Conservation (phyloP, 2,113 vertebrate species). For the Orthonyx spaldingii region DNA sequence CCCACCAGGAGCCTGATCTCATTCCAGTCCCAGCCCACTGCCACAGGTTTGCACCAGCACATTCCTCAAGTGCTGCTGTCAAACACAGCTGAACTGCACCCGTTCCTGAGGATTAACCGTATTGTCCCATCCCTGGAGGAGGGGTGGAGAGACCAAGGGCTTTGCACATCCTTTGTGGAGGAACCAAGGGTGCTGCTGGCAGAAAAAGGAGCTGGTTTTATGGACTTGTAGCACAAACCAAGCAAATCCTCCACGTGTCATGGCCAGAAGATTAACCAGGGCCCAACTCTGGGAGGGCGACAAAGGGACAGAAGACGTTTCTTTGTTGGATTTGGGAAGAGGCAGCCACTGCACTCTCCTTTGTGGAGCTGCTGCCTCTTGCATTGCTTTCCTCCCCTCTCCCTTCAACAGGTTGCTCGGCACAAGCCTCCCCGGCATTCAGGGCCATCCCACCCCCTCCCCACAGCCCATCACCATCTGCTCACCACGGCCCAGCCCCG, state of each 20-base stretch:
- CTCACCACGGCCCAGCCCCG: neutral
- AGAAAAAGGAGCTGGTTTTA: neutral
- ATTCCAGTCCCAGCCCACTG: neutral
- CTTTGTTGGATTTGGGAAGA: neutral
- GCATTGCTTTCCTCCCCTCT: neutral
- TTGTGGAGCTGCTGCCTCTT: neutral
- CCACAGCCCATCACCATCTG: constrained; percentile 24
- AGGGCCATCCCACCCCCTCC: neutral
- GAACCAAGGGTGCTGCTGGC: neutral
- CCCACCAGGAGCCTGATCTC: neutral
- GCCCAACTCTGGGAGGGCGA: neutral
- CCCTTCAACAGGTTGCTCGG: neutral
- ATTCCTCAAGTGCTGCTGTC: neutral
- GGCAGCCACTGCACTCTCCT: neutral
- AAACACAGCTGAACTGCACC: accelerated
- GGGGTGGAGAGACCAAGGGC: neutral
- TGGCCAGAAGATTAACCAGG: neutral
- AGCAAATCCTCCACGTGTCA: neutral
- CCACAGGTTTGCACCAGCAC: accelerated
- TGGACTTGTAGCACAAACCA: neutral
- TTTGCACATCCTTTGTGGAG: neutral
- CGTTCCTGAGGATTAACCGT: accelerated
- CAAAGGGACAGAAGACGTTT: neutral
- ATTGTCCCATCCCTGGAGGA: neutral
- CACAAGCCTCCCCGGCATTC: neutral